Percentiles rank a stretch among this genome's conserved stretches.
Evolutionary conservation across 2,797 vertebrate species (phyloP).

Genomic region (Otus scops): DNA sequence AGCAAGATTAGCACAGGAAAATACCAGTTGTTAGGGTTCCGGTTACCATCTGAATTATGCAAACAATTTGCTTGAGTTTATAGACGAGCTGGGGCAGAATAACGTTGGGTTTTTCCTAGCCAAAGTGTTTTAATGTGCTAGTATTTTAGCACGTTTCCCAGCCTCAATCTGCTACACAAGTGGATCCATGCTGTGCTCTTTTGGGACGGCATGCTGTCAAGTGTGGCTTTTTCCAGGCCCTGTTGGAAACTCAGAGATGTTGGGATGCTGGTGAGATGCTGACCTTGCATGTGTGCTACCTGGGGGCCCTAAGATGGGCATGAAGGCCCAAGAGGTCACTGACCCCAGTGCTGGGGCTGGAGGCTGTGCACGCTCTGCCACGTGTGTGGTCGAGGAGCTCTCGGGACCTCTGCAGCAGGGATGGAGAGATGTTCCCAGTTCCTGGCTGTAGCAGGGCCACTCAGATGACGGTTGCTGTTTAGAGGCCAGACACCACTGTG

Average conservation of each 20-base stretch:
- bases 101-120: neutral
- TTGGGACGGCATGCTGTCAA: neutral
- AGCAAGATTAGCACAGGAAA: conserved; percentile 17
- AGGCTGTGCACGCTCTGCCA: fast-evolving
- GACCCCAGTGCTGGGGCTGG: neutral
- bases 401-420: neutral
- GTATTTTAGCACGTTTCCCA: neutral
- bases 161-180: neutral
- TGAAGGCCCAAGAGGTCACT: neutral
- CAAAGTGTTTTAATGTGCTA: neutral
- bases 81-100: neutral
- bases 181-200: neutral
- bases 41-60: conserved; percentile 26
- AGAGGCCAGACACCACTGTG: neutral
- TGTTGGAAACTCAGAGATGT: fast-evolving
- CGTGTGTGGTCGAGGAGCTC: fast-evolving
- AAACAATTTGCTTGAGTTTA: conserved; percentile 30
- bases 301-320: neutral
- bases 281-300: neutral
- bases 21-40: conserved; percentile 23
- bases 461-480: neutral
- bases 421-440: neutral
- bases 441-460: neutral
- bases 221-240: neutral
- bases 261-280: neutral